Evolutionary conservation across 2,797 vertebrate species (phyloP).

Genomic region (Phaenicophaeus curvirostris): DNA sequence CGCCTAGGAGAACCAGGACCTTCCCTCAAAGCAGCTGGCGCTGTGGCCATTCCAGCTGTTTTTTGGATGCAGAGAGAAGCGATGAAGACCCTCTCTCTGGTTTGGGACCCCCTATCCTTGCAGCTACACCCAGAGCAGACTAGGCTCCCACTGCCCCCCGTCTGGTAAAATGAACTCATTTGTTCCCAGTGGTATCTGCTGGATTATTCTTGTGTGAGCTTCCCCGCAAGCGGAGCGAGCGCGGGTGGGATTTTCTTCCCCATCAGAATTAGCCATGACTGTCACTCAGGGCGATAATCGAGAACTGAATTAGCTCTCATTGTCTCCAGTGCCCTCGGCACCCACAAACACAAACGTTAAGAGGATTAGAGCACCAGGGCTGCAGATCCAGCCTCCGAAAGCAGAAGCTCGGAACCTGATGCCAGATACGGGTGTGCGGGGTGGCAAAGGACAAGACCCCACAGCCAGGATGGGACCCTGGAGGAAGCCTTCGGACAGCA

Average conservation of each 20-base stretch:
- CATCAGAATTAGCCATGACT: neutral
- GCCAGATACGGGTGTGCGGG: accelerated
- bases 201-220: neutral
- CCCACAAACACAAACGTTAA: neutral
- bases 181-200: no score
- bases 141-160: accelerated
- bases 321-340: neutral
- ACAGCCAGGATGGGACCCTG: no score
- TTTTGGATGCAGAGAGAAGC: accelerated
- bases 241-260: neutral
- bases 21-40: neutral
- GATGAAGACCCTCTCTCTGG: neutral
- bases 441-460: neutral
- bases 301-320: neutral
- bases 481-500: neutral
- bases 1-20: neutral
- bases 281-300: neutral
- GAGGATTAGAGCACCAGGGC: neutral
- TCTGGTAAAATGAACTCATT: neutral
- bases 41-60: accelerated
- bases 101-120: neutral
- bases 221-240: neutral
- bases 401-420: neutral
- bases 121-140: accelerated
- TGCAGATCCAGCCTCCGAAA: neutral